phyloP scores from a whole-genome alignment of 2,113 vertebrate genomes.

The Chloroceryle aenea region DNA sequence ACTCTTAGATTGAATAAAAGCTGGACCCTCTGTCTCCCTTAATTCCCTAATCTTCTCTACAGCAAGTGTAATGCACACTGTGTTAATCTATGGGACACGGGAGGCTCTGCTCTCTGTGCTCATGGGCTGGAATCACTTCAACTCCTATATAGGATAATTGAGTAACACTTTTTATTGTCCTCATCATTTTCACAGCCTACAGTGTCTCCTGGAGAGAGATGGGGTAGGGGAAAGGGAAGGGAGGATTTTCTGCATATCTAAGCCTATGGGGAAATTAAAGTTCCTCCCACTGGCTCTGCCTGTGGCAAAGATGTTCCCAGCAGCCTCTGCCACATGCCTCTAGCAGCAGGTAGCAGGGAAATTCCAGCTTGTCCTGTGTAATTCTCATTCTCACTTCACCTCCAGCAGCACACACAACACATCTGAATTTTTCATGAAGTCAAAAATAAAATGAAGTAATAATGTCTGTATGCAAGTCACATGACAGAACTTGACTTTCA shows the following conservation, averaged over 20 bases:
- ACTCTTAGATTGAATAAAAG: slow-evolving; percentile 12
- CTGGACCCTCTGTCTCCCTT: neutral
- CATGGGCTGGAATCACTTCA: slow-evolving; percentile 1
- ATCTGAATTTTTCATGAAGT: neutral
- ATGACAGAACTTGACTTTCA: neutral
- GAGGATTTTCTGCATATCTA: neutral
- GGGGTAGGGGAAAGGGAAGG: neutral
- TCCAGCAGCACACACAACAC: neutral
- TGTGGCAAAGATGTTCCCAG: neutral
- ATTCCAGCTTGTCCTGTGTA: neutral
- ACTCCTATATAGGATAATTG: neutral
- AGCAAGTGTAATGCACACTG: neutral
- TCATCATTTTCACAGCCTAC: neutral
- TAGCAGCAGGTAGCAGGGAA: neutral
- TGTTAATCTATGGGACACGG: neutral
- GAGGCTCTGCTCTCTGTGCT: neutral
- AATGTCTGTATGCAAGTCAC: neutral
- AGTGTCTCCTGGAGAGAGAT: neutral
- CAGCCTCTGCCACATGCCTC: neutral
- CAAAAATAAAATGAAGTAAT: neutral
- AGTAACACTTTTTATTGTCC: neutral
- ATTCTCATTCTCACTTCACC: neutral
- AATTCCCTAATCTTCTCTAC: neutral
- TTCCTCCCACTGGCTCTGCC: neutral
- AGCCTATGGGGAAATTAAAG: neutral